These are phyloP conservation scores for Sebastes fasciatus DNA, from an alignment of 2,113 vertebrate species.

Conservation along the genomic window DNA sequence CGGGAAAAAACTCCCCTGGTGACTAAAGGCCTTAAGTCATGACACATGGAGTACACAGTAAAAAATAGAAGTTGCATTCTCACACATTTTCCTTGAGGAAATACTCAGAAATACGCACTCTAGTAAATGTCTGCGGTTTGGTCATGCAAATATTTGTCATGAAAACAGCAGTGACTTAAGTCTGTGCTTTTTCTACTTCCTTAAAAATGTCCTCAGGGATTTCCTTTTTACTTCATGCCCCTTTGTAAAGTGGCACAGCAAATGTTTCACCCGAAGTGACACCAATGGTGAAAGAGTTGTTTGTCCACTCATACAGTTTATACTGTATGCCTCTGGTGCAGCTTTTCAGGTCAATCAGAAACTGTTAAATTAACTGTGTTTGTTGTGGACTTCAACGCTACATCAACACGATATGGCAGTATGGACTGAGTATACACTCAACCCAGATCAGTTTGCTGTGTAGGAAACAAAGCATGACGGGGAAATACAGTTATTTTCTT, in stretches of 20 bases:
- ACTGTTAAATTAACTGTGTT: neutral
- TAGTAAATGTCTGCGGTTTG: neutral
- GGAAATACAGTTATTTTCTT: neutral
- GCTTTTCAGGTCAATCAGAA: neutral
- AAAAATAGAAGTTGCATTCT: neutral
- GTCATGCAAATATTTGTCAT: neutral
- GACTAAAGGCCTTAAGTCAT: too few relatives aligned
- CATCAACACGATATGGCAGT: neutral
- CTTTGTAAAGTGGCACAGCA: neutral
- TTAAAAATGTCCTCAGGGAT: neutral
- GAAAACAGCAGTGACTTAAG: neutral
- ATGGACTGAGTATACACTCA: neutral
- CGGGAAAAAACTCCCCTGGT: too few relatives aligned
- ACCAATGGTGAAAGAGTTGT: neutral
- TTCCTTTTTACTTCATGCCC: neutral
- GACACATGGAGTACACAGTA: neutral
- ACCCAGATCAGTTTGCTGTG: neutral
- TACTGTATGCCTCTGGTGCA: neutral
- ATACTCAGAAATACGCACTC: neutral
- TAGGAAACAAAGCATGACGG: neutral
- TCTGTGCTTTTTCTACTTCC: conserved; percentile 26
- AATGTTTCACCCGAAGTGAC: neutral
- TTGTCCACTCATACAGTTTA: neutral
- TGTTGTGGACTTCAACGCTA: neutral
- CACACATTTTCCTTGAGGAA: neutral